Percentiles rank a stretch among this genome's conserved stretches.
These are phyloP conservation scores for Cheilosia vernalis DNA, from an alignment of 2,888 invertebrate genomes.

Conservation along the genomic window DNA sequence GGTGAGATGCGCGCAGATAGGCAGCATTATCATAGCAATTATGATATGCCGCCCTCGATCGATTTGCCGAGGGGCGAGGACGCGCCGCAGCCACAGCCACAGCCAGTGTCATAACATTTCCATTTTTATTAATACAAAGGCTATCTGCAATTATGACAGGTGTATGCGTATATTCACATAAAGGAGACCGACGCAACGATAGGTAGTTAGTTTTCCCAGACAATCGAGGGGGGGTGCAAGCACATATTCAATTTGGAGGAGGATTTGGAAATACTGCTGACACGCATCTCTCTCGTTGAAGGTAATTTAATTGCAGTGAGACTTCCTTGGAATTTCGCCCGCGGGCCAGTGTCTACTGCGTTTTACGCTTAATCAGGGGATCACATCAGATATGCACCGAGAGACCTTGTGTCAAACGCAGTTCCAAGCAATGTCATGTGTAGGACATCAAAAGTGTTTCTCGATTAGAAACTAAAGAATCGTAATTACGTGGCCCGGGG, in stretches of 20 bases:
- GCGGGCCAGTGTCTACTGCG: conserved; percentile 18
- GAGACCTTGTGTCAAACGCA: conserved; percentile 56
- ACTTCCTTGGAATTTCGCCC: conserved; percentile 56
- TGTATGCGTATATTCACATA: conserved; percentile 53
- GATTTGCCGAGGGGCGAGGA: conserved; percentile 1
- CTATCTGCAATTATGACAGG: conserved; percentile 67
- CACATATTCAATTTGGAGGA: conserved; percentile 49
- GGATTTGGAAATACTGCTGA: conserved; percentile 29
- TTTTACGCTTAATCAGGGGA: conserved; percentile 9
- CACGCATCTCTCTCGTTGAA: conserved; percentile 58
- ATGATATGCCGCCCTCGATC: conserved; percentile 71
- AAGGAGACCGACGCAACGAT: conserved; percentile 41
- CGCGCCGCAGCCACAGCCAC: conserved; percentile 20
- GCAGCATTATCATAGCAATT: conserved; percentile 68
- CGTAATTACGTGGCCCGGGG: conserved; percentile 63
- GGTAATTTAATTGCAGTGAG: conserved; percentile 63
- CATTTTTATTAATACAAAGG: conserved; percentile 67
- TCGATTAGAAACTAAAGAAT: conserved; percentile 69
- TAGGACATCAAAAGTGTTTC: conserved; percentile 54
- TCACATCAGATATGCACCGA: neutral
- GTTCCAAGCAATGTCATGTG: conserved; percentile 51
- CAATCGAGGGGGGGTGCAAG: neutral
- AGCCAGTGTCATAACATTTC: conserved; percentile 62
- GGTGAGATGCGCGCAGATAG: conserved; percentile 53
- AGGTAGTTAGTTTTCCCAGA: conserved; percentile 32